A percentile compares a stretch with the other conserved stretches of the same genome.
Evolutionary conservation across 2,797 vertebrate genomes (phyloP).

Genomic region (Ambastaia sidthimunki): DNA sequence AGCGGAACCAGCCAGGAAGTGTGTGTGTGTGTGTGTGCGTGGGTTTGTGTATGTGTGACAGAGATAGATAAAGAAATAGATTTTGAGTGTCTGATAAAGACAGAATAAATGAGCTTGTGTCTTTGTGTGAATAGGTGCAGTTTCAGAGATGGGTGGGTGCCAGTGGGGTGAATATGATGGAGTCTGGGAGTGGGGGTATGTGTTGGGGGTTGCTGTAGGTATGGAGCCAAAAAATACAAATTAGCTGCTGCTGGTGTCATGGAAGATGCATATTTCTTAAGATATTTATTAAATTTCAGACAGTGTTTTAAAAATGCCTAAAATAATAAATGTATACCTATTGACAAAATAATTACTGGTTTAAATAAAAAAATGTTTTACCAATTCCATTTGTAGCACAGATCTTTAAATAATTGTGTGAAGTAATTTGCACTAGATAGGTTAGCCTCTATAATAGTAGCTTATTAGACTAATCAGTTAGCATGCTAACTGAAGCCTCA

Average conservation of each 20-base stretch:
- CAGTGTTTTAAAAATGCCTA: neutral
- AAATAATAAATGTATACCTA: neutral
- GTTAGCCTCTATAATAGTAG: no score
- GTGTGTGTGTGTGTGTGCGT: neutral
- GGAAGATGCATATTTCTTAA: neutral
- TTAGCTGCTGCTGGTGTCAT: neutral
- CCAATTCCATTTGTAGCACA: neutral
- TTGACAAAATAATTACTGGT: neutral
- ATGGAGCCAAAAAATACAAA: constrained; percentile 9
- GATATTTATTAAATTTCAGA: neutral
- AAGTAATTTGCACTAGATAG: neutral
- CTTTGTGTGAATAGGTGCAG: constrained; percentile 9
- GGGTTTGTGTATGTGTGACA: constrained; percentile 8
- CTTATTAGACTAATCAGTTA: no score
- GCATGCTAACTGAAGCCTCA: no score
- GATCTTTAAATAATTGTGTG: neutral
- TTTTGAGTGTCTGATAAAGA: constrained; percentile 31
- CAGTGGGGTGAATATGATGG: neutral
- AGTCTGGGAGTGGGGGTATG: neutral
- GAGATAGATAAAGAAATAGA: constrained; percentile 21
- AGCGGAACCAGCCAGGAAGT: constrained; percentile 39
- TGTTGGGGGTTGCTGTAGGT: neutral
- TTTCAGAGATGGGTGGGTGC: neutral
- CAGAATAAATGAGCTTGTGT: constrained; percentile 30
- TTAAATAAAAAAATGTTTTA: neutral